Percentiles rank a stretch among this genome's conserved stretches.
phyloP scores from a whole-genome alignment of 1,140 invertebrate species.

The Patella vulgata region DNA sequence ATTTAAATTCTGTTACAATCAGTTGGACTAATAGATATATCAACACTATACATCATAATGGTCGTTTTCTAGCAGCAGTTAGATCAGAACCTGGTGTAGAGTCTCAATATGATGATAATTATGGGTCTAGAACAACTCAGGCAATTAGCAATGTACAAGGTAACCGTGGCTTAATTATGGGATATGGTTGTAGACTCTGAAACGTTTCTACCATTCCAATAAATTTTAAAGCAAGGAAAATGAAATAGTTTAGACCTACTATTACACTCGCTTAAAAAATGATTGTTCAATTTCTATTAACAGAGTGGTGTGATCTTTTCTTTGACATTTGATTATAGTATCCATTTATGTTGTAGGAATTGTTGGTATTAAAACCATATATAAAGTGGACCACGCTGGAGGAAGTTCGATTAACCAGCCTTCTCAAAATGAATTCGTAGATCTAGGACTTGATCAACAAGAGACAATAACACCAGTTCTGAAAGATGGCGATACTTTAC shows the following conservation, averaged over 20 bases:
- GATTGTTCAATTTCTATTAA: no score
- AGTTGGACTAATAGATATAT: constrained; percentile 27
- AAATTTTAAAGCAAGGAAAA: no score
- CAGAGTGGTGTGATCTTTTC: no score
- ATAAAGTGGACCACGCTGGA: constrained; percentile 6
- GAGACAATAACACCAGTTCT: constrained; percentile 4
- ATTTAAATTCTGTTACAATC: constrained; percentile 11
- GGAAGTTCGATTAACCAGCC: constrained; percentile 2
- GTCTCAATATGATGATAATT: constrained; percentile 32
- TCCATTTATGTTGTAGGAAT: constrained; percentile 1
- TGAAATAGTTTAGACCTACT: no score
- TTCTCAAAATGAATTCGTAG: background rate
- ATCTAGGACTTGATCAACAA: background rate
- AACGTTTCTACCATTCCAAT: no score
- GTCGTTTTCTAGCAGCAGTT: constrained; percentile 28
- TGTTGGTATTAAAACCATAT: constrained; percentile 9
- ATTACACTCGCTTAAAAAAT: no score
- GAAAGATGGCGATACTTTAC: constrained; percentile 24
- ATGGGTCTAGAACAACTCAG: constrained; percentile 20
- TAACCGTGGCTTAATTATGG: no score
- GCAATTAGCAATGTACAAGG: constrained; percentile 26
- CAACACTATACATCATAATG: constrained; percentile 23
- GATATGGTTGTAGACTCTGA: no score
- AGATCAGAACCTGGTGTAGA: constrained; percentile 7
- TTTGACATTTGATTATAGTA: background rate